Evolutionary conservation across 2,797 vertebrate genomes (phyloP).

Genomic region (Enteromius thamalakanensis): DNA sequence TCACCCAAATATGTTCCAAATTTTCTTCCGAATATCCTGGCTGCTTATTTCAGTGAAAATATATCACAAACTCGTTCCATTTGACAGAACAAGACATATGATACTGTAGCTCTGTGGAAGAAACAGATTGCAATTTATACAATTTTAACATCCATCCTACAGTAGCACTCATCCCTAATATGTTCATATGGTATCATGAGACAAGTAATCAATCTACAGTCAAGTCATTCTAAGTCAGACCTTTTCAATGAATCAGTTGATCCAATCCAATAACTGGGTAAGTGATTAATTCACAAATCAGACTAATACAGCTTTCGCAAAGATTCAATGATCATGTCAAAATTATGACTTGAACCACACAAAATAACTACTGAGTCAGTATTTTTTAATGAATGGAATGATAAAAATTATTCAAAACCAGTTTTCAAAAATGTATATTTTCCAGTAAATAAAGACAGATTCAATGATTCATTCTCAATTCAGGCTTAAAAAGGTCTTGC

Average conservation of each 20-base stretch:
- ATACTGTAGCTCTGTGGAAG: not conserved
- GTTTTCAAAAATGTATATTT: not conserved
- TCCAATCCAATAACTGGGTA: not conserved
- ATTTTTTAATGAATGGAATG: not conserved
- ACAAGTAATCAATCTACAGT: not conserved
- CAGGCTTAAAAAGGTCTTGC: not conserved
- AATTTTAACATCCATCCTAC: not conserved
- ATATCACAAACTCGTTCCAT: not conserved
- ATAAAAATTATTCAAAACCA: not conserved
- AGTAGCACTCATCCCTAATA: not conserved
- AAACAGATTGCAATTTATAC: not conserved
- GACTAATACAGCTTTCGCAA: not conserved
- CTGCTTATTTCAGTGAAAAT: not conserved
- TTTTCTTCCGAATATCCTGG: not conserved
- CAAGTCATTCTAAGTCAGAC: not conserved
- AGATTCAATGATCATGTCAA: not conserved
- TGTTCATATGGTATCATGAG: not conserved
- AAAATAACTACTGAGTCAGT: not conserved
- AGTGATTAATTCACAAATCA: not conserved
- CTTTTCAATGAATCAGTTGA: not conserved
- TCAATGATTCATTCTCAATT: not conserved
- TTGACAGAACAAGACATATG: not conserved
- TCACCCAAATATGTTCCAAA: not conserved
- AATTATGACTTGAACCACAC: not conserved
- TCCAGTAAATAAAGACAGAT: not conserved